These are phyloP conservation scores for Rattus norvegicus DNA, from an alignment of 2,113 vertebrate species.

Conservation along the genomic window GRCr8 NC_086037.1:13651501-13652000, in stretches of 20 bases:
- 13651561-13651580: neutral
- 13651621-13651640: neutral
- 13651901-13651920: neutral
- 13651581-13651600: slow-evolving; percentile 15
- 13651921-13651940: neutral
- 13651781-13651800: slow-evolving; percentile 44
- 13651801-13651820: slow-evolving; percentile 8
- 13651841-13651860: slow-evolving; percentile 30
- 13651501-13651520: neutral
- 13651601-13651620: neutral
- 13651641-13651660: neutral
- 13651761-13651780: slow-evolving; percentile 95
- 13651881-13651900: neutral
- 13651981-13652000: neutral
- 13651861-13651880: neutral
- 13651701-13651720: slow-evolving; percentile 91
- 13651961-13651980: neutral
- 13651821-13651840: neutral
- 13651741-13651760: slow-evolving; percentile 92
- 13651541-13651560: neutral
- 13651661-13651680: slow-evolving; percentile 68
- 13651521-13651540: slow-evolving; percentile 49
- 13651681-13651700: slow-evolving; percentile 55
- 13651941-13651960: slow-evolving; percentile 1
- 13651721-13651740: slow-evolving; percentile 90